phyloP scores from a whole-genome alignment of 2,888 invertebrate species.

The Biston betularia region DNA sequence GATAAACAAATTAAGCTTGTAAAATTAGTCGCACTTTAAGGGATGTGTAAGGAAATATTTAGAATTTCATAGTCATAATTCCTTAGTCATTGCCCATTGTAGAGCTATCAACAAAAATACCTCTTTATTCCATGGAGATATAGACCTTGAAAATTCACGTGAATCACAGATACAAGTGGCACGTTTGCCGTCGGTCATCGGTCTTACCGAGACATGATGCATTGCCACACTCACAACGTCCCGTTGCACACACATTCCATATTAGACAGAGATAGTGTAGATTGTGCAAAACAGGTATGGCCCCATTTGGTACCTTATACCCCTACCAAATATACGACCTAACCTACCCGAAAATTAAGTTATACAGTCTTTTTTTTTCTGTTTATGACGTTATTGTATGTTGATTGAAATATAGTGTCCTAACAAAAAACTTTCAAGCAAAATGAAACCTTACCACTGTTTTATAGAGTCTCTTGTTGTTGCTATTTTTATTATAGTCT shows the following conservation, averaged over 20 bases:
- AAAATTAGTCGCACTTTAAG: background rate
- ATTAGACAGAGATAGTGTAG: conserved; percentile 22
- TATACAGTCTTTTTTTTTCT: conserved; percentile 6
- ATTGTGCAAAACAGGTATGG: conserved; percentile 12
- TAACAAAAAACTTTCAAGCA: background rate
- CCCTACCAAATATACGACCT: too few relatives aligned
- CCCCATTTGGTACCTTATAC: conserved; percentile 9
- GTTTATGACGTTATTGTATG: conserved; percentile 13
- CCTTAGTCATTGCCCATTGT: conserved; percentile 13
- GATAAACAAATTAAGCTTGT: too few relatives aligned
- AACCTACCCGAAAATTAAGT: conserved; percentile 12
- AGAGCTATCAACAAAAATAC: conserved; percentile 19
- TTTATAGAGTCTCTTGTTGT: conserved; percentile 15
- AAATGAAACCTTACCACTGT: conserved; percentile 20
- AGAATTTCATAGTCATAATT: background rate
- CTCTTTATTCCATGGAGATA: conserved; percentile 26
- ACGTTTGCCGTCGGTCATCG: background rate
- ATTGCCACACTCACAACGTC: conserved; percentile 45
- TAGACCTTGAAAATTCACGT: conserved; percentile 45
- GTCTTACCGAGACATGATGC: conserved; percentile 47
- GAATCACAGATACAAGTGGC: conserved; percentile 51
- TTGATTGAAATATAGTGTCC: background rate
- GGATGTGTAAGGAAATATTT: background rate
- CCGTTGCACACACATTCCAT: conserved; percentile 58
- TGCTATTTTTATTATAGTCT: conserved; percentile 8